phyloP scores from a whole-genome alignment of 2,113 vertebrate genomes.

The Equus przewalskii region DNA sequence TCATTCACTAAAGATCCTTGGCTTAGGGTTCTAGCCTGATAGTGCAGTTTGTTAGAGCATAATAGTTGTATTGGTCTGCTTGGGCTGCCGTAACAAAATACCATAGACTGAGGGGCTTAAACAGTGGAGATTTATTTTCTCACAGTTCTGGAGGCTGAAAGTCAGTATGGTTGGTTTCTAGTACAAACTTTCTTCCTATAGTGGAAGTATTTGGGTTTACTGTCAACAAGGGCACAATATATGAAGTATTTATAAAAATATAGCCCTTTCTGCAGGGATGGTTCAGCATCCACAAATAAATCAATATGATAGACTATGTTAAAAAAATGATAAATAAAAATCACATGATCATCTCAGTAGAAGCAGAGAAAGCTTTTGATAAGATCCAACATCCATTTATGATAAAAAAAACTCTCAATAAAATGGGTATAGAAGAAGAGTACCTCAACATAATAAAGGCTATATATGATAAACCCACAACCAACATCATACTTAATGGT shows the following conservation, averaged over 20 bases:
- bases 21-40: not conserved
- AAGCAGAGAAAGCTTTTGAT: too few species aligned
- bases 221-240: not conserved
- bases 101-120: not conserved
- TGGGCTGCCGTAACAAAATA: not conserved
- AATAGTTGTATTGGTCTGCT: not conserved
- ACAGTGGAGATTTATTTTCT: not conserved
- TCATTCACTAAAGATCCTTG: constrained; percentile 27
- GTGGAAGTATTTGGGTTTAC: not conserved
- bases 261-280: not conserved
- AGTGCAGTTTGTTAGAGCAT: not conserved
- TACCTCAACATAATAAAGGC: too few species aligned
- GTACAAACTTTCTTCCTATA: not conserved
- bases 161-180: not conserved
- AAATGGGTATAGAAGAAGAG: too few species aligned
- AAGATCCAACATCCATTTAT: too few species aligned
- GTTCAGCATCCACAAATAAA: too few species aligned
- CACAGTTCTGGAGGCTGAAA: not conserved
- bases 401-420: too few species aligned
- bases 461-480: too few species aligned
- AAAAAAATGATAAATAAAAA: too few species aligned
- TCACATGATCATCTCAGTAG: too few species aligned
- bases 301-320: too few species aligned
- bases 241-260: not conserved
- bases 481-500: too few species aligned